Evolutionary conservation across 2,113 vertebrate genomes (phyloP).

Genomic region (Oryzias melastigma): DNA sequence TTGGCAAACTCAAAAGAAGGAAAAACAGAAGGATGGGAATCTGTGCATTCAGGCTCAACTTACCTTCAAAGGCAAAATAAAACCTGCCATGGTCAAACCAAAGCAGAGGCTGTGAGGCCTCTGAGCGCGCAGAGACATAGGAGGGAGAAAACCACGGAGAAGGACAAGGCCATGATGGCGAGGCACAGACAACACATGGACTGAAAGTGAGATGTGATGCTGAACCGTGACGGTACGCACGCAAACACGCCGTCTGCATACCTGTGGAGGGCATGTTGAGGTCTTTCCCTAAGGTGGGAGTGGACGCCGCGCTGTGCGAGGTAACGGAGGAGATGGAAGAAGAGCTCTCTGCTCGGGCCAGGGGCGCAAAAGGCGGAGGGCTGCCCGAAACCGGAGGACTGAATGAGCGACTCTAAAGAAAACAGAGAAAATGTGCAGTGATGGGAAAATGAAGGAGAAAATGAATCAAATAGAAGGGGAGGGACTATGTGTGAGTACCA

Average conservation of each 20-base stretch:
- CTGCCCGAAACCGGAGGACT: slow-evolving; percentile 94
- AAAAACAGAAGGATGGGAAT: slow-evolving; percentile 13
- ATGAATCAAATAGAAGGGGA: background rate
- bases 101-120: slow-evolving; percentile 95
- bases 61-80: slow-evolving; percentile 99
- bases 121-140: slow-evolving; percentile 88
- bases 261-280: slow-evolving; percentile 75
- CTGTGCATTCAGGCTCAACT: slow-evolving; percentile 78
- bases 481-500: slow-evolving; percentile 74
- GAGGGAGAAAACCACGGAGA: slow-evolving; percentile 78
- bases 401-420: slow-evolving; percentile 87
- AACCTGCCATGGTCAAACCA: slow-evolving; percentile 99
- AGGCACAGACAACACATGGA: slow-evolving; percentile 56
- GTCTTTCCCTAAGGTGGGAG: slow-evolving; percentile 92
- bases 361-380: slow-evolving; percentile 91
- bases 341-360: slow-evolving; percentile 95
- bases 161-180: slow-evolving; percentile 79
- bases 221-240: background rate
- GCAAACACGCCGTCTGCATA: slow-evolving; percentile 22
- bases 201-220: slow-evolving; percentile 20
- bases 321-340: slow-evolving; percentile 97
- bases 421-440: background rate
- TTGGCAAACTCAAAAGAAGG: slow-evolving; percentile 22
- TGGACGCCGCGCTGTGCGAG: slow-evolving; percentile 93
- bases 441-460: background rate